Evolutionary conservation across 2,113 vertebrate genomes (phyloP).

Genomic region (Serinus canaria): DNA sequence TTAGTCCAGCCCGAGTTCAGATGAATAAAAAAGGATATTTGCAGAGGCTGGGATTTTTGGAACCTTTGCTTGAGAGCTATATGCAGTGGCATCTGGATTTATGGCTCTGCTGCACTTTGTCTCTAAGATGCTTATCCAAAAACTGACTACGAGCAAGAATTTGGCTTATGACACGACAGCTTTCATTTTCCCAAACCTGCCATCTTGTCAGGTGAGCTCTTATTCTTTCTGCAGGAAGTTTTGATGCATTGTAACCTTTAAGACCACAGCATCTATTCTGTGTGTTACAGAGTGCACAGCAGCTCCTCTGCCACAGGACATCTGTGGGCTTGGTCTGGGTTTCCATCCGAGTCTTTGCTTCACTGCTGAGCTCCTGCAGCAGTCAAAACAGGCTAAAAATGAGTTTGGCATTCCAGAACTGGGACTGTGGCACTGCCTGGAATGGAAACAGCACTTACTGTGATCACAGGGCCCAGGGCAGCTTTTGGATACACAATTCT

Average conservation of each 20-base stretch:
- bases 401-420: not conserved
- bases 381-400: not conserved
- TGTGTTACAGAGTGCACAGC: not conserved
- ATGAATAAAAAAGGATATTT: not conserved
- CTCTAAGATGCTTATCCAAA: not conserved
- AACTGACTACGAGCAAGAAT: not conserved
- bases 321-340: not conserved
- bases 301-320: not conserved
- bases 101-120: not conserved
- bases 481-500: not conserved
- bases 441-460: not conserved
- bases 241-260: not conserved
- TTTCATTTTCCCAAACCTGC: not conserved
- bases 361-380: not conserved
- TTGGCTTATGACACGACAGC: not conserved
- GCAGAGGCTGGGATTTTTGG: not conserved
- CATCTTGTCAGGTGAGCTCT: not conserved
- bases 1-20: not conserved
- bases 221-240: not conserved
- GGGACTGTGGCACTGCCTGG: not conserved
- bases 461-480: not conserved
- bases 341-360: not conserved
- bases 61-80: not conserved
- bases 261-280: not conserved
- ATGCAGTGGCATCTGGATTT: not conserved